Evolutionary conservation across 1,140 invertebrate species (phyloP).

Genomic region (Caenorhabditis inopinata): DNA sequence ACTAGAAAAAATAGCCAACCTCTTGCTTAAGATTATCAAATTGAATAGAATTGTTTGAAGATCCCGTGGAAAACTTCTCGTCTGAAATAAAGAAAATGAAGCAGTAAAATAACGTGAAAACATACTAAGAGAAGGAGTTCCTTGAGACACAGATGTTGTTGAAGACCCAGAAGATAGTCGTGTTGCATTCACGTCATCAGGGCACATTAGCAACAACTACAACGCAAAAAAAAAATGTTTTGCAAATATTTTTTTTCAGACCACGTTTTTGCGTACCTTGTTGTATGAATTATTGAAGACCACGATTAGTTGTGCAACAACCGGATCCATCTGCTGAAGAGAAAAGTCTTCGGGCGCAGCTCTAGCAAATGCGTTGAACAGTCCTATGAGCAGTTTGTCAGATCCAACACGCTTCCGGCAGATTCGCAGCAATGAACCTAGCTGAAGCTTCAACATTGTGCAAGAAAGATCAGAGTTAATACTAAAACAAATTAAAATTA

Average conservation of each 20-base stretch:
- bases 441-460: conserved; percentile 42
- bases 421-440: conserved; percentile 49
- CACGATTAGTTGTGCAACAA: conserved; percentile 54
- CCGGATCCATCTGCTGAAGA: conserved; percentile 51
- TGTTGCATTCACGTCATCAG: conserved; percentile 14
- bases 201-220: conserved; percentile 41
- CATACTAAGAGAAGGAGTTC: background rate
- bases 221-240: conserved; percentile 7
- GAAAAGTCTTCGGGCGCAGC: conserved; percentile 50
- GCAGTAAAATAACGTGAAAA: no score
- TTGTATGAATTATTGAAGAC: conserved; percentile 53
- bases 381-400: conserved; percentile 48
- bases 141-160: conserved; percentile 7
- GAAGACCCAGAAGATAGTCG: conserved; percentile 27
- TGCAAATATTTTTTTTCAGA: background rate
- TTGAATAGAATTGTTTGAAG: conserved; percentile 29
- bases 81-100: background rate
- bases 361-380: conserved; percentile 53
- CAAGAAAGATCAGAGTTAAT: background rate
- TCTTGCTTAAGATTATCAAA: conserved; percentile 10
- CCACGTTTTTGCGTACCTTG: conserved; percentile 42
- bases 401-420: conserved; percentile 51
- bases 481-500: background rate
- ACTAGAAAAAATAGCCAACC: background rate
- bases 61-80: conserved; percentile 30